Evolutionary conservation across 2,797 vertebrate species (phyloP).

Genomic region (Phataginus tetradactyla): DNA sequence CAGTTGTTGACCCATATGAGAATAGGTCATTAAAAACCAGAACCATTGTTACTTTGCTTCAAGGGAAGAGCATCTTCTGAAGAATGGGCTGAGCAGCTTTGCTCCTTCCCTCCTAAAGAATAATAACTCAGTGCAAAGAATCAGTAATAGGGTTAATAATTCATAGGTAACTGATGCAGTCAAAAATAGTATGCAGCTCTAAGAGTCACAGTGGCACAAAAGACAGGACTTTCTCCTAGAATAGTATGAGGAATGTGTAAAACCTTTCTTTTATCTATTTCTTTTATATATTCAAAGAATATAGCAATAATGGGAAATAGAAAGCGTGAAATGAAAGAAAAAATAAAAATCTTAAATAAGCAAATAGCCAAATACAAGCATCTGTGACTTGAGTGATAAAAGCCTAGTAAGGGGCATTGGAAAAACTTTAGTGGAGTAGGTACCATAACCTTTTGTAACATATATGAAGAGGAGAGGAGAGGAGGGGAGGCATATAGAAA

Average conservation of each 20-base stretch:
- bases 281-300: neutral
- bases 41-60: neutral
- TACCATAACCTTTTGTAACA: neutral
- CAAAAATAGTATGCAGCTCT: neutral
- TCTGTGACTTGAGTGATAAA: neutral
- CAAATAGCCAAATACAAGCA: neutral
- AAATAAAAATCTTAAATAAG: neutral
- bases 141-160: neutral
- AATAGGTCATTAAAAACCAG: neutral
- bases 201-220: neutral
- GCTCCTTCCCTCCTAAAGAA: neutral
- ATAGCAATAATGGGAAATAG: neutral
- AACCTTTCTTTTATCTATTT: too few species aligned
- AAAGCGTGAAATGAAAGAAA: neutral
- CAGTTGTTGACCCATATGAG: neutral
- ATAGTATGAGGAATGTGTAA: neutral
- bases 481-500: neutral
- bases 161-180: neutral
- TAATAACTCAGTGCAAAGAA: neutral
- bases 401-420: neutral
- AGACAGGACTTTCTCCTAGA: neutral
- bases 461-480: too few species aligned
- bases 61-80: neutral
- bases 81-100: neutral
- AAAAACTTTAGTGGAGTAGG: neutral